Evolutionary conservation across 64 coral and sea anemone species (phyloP).

Genomic region (Platygyra sinensis): DNA sequence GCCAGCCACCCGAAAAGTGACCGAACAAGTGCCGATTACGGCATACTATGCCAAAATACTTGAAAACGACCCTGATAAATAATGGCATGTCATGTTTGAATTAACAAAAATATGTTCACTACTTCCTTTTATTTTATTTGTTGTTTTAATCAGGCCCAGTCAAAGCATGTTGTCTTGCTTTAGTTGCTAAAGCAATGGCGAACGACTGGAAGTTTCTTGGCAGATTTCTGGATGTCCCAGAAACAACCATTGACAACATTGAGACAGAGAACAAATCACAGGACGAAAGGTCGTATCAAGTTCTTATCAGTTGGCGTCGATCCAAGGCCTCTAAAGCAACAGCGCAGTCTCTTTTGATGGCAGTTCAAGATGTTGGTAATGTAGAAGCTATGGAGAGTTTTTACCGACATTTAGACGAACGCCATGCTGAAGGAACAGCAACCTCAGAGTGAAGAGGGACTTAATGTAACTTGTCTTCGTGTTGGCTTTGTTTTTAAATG

Average conservation of each 20-base stretch:
- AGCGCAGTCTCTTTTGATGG: neutral
- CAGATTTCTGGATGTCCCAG: neutral
- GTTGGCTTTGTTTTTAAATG: too few species aligned
- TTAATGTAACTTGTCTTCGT: too few species aligned
- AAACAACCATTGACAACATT: neutral
- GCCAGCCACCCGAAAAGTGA: too few species aligned
- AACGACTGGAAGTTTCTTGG: slow-evolving; percentile 28
- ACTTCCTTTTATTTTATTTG: neutral
- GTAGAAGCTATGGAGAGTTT: slow-evolving; percentile 1
- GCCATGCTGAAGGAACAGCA: neutral
- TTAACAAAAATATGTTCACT: too few species aligned
- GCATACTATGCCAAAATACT: neutral
- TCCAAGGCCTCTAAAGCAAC: neutral
- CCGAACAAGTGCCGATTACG: neutral
- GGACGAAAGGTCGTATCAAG: slow-evolving; percentile 10
- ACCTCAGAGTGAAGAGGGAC: too few species aligned
- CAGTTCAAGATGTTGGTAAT: neutral
- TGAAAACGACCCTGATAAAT: neutral
- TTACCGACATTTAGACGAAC: slow-evolving; percentile 3
- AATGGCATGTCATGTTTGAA: neutral
- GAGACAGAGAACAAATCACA: neutral
- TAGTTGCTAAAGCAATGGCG: neutral
- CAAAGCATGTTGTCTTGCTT: neutral
- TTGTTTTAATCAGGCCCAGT: neutral
- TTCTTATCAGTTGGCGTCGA: neutral